Conservation (phyloP, 2,888 invertebrate species). For the Eustalomyia histrio region DNA sequence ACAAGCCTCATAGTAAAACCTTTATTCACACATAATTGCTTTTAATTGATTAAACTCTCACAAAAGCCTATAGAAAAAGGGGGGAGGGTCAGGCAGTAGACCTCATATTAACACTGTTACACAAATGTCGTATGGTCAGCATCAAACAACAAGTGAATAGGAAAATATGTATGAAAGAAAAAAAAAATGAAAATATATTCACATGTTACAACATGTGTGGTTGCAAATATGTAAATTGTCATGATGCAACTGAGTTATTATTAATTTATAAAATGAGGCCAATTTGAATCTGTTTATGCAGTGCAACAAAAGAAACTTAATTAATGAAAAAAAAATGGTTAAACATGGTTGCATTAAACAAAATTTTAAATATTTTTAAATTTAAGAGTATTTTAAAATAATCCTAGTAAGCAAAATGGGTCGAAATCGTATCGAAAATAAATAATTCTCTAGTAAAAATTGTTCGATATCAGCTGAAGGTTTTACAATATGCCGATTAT, state of each 20-base stretch:
- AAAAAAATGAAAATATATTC: slow-evolving; percentile 7
- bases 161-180: slow-evolving; percentile 8
- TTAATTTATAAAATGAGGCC: neutral
- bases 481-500: too few species aligned
- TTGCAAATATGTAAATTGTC: neutral
- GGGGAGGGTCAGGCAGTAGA: too few species aligned
- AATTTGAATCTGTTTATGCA: neutral
- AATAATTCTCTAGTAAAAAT: too few species aligned
- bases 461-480: too few species aligned
- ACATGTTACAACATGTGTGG: slow-evolving; percentile 35
- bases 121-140: slow-evolving; percentile 41
- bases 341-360: neutral
- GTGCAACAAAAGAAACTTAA: too few species aligned
- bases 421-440: too few species aligned
- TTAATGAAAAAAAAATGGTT: neutral
- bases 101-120: slow-evolving; percentile 2
- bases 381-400: too few species aligned
- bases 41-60: slow-evolving; percentile 75
- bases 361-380: too few species aligned
- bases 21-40: slow-evolving; percentile 72
- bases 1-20: slow-evolving; percentile 24
- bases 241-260: slow-evolving; percentile 20
- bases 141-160: slow-evolving; percentile 13
- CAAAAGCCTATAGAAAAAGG: slow-evolving; percentile 20
- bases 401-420: too few species aligned